Evolutionary conservation across 2,113 vertebrate genomes (phyloP), one percentile per base, ranked within the genome.

Genomic region (Onychostoma macrolepis): DNA sequence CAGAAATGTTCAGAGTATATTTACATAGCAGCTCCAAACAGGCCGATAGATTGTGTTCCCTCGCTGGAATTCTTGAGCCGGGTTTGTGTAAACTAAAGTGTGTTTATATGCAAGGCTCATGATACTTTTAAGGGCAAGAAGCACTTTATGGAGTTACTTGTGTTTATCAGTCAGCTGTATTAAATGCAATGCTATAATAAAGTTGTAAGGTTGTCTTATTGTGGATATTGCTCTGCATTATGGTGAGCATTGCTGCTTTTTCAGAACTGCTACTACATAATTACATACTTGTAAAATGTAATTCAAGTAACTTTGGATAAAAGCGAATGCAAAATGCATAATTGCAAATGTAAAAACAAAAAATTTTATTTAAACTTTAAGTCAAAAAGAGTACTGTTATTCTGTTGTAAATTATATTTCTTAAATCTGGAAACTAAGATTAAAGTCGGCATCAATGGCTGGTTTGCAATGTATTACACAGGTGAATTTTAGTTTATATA

Each of bases 11-110:
- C 1, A 10, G 69, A 41, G 10, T 10, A 72, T 41, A 72, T 24
- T 72, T 24, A 41, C 36, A 41, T 72, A 21, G 45, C 76, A 33
- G 15, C 30, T 48, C 28, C 7, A 4, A 48, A 77, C n/a, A 26
- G 38, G 71, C 19, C 24, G 21, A 45, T 50, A 26, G 33, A 72
- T 38, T 19, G 19, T 38, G 69, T 72, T 72, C 69, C 69, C 17
- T 53, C 26, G 4, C 76, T 78, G 45, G 76, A 30, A 33, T 78
- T 19, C 17, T 50, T 50, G 45, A 30, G 45, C 8, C 9, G 26
- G 1, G 45, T 78, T 78, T 78, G 17, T 78, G 28, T 78, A 33
- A 78, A 78, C 76, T 78, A 38, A 5, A 72, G 76, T 53, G 28
- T 78, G 76, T 78, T 53, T 53, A 78, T 78, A 12, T 30, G 15